Evolutionary conservation across 1,140 invertebrate species (phyloP), one percentile per base, ranked within the genome.

Genomic region (Theocolax elegans): DNA sequence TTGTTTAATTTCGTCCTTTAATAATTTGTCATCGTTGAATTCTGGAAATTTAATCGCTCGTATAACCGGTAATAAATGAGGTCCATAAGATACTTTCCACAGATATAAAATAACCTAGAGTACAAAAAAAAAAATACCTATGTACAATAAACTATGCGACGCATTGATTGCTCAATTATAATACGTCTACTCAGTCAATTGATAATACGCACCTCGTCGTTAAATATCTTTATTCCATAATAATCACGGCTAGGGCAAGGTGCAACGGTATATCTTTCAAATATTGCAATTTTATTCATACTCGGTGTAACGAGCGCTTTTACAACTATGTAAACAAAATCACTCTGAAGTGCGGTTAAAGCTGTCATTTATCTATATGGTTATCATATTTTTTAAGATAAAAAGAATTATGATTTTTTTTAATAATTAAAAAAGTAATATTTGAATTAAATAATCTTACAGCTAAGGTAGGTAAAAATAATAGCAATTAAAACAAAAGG

Each of bases 211-310:
- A 83, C 81, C 74, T 83, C 66, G 29, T 80, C 67, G 17, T 64
- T 15, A 27, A 77, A 35, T 59, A 83, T 65, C 69, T 72, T 80
- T 1, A 83, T 68, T 9, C 81, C 85, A 74, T 85, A 86, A 66
- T 87, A 87, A 74, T 87, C 86, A 74, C 86, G 80, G 59, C 80
- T 85, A 6, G 85, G 86, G 13, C 83, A 76, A 66, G 80, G 79
- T 59, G 85, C 85, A 46, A 86, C 73, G 40, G 81, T 76, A 80
- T 86, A 87, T 67, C 80, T 83, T 70, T 83, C 77, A 53, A 84
- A 70, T 79, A 79, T 65, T 70, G 59, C 8, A 72, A 31, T 38
- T 74, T 60, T 62, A 17, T 19, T 77, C 76, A 80, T 81, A 46
- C 70, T 66, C 51, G 19, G n/a, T 12, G 23, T 23, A 49, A 51